Evolutionary conservation across 2,888 invertebrate genomes (phyloP), one percentile per base, ranked within the genome.

Genomic region (Loripinus fragilis): DNA sequence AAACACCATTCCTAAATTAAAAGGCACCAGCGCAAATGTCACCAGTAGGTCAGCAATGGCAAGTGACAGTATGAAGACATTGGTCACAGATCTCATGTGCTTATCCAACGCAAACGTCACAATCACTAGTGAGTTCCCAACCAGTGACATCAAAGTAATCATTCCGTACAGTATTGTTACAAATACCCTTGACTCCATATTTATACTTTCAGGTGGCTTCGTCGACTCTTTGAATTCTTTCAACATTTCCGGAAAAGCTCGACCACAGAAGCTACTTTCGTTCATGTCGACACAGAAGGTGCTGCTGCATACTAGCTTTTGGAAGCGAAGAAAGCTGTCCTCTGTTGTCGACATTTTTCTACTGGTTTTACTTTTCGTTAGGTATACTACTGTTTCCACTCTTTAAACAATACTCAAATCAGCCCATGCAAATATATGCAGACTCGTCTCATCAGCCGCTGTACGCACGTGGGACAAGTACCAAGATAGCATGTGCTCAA

Each of bases 11-110:
- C 83, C 85, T 8, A 90, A 69, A 67, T 89, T 88, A 42, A 89
- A 76, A 0, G 89, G 89, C 20, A 87, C 87, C 71, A 85, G 85
- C 1, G 86, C 86, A 8, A 88, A 50, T 0, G 87, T 85, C 10
- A 89, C 80, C 66, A 88, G 83, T 23, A 90, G 66, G 67, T 90
- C 89, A 45, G 88, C 85, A 0, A 87, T 78, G 0, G 90, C 88
- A 28, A 90, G 79, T 7, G 89, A 89, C 17, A 88, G 66, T 28
- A 89, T 88, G 67, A 88, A 89, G 0, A 88, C 85, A 71, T 89
- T 90, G 10, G 88, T 88, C 3, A 84, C 85, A 7, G 87, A 87
- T 12, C 89, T 79, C 87, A 90, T 88, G 66, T 86, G 74, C 38
- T 79, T 85, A 74, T 89, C 88, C 30, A 79, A 81, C 30, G 80